These are phyloP conservation scores for Trichogramma pretiosum DNA, from an alignment of 1,140 invertebrate genomes.

Conservation along the genomic window DNA sequence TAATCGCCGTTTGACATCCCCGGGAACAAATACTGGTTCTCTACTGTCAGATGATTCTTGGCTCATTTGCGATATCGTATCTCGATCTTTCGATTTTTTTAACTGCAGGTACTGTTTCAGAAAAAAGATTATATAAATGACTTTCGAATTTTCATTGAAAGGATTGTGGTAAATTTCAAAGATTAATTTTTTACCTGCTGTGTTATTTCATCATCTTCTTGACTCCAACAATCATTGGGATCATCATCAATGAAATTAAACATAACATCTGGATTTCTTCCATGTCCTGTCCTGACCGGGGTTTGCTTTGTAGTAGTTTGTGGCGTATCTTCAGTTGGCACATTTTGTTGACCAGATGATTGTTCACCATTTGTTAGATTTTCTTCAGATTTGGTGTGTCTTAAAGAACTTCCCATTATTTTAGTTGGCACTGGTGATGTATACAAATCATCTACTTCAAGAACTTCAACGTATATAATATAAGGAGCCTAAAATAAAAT, in stretches of 20 bases:
- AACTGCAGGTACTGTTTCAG: slow-evolving; percentile 54
- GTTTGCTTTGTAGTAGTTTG: slow-evolving; percentile 33
- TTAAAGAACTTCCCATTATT: slow-evolving; percentile 65
- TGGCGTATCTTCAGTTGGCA: slow-evolving; percentile 24
- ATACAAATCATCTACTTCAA: slow-evolving; percentile 83
- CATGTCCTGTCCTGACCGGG: slow-evolving; percentile 31
- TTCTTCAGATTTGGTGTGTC: slow-evolving; percentile 91
- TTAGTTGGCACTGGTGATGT: slow-evolving; percentile 70
- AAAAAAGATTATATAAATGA: no score
- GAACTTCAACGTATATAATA: slow-evolving; percentile 93
- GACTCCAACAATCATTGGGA: slow-evolving; percentile 76
- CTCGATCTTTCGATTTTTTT: slow-evolving; percentile 55
- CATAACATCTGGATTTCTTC: slow-evolving; percentile 33
- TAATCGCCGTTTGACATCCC: slow-evolving; percentile 81
- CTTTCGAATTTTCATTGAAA: no score
- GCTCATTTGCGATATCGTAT: slow-evolving; percentile 84
- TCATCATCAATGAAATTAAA: slow-evolving; percentile 50
- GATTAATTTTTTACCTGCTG: slow-evolving; percentile 50
- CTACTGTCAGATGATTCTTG: slow-evolving; percentile 83
- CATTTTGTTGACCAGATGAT: slow-evolving; percentile 27
- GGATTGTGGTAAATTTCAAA: slow-evolving; percentile 7
- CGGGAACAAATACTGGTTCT: slow-evolving; percentile 75
- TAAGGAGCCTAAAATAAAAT: slow-evolving; percentile 74
- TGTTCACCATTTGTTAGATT: slow-evolving; percentile 57
- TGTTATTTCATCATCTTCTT: slow-evolving; percentile 90